These are phyloP conservation scores for Melieria picta DNA, from an alignment of 2,888 invertebrate species.

Conservation along the genomic window DNA sequence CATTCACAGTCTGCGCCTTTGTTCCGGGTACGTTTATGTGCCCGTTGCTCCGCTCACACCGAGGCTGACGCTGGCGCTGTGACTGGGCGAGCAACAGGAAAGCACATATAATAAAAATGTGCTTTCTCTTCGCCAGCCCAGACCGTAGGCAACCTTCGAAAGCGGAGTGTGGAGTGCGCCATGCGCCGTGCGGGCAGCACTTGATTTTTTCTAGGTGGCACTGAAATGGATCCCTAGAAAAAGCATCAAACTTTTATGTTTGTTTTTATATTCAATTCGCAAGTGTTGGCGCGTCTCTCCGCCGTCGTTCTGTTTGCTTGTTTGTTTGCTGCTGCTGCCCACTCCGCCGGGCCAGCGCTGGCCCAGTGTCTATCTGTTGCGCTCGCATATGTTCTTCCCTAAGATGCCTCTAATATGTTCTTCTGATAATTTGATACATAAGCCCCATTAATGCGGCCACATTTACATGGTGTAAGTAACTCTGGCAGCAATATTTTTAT, in stretches of 20 bases:
- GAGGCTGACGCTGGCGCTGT: neutral
- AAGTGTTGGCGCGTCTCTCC: slow-evolving; percentile 42
- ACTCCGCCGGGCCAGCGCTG: too few species aligned
- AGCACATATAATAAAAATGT: slow-evolving; percentile 28
- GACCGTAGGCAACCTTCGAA: neutral
- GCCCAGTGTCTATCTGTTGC: slow-evolving; percentile 44
- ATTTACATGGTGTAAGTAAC: slow-evolving; percentile 38
- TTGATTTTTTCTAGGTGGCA: neutral
- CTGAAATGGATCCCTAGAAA: slow-evolving; percentile 24
- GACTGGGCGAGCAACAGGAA: slow-evolving; percentile 1
- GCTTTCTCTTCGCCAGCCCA: slow-evolving; percentile 18
- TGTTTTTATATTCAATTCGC: slow-evolving; percentile 59
- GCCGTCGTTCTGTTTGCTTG: neutral
- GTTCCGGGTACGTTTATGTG: neutral
- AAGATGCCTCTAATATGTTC: slow-evolving; percentile 38
- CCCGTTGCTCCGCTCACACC: neutral
- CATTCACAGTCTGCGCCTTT: slow-evolving; percentile 51
- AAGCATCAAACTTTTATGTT: slow-evolving; percentile 56
- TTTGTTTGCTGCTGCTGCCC: neutral
- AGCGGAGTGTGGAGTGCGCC: neutral
- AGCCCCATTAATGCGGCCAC: slow-evolving; percentile 51
- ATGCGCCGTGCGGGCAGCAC: neutral
- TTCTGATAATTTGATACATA: slow-evolving; percentile 51
- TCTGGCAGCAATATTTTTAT: slow-evolving; percentile 26
- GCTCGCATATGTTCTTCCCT: slow-evolving; percentile 25